Percentiles rank a stretch among this genome's conserved stretches.
phyloP scores from a whole-genome alignment of 1,140 invertebrate species.

The Brachionus asplanchnoidis region DNA sequence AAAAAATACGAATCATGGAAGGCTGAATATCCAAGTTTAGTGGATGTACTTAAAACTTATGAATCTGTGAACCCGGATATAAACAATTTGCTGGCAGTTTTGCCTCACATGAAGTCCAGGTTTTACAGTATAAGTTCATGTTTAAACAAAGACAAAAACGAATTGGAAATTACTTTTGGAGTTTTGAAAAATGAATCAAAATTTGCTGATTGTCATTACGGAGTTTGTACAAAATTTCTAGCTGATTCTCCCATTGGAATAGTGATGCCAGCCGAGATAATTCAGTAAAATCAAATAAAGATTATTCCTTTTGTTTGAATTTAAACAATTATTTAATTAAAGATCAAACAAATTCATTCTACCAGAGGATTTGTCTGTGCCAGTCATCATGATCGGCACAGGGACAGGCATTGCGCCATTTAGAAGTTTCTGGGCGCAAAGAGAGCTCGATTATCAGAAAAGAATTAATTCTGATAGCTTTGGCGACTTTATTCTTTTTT shows the following conservation, averaged over 20 bases:
- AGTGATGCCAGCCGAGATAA: conserved; percentile 63
- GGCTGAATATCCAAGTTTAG: conserved; percentile 81
- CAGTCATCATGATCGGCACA: conserved; percentile 21
- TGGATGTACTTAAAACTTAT: conserved; percentile 89
- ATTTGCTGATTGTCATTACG: conserved; percentile 70
- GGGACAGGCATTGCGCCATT: conserved; percentile 38
- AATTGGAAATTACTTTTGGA: conserved; percentile 81
- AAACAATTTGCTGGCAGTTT: conserved; percentile 72
- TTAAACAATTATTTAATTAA: conserved; percentile 45
- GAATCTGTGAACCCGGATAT: conserved; percentile 78
- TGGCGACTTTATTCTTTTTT: conserved; percentile 80
- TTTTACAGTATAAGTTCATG: conserved; percentile 92
- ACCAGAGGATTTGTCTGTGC: not conserved
- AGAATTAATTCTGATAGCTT: conserved; percentile 48
- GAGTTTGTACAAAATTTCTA: conserved; percentile 88
- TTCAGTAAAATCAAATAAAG: conserved; percentile 72
- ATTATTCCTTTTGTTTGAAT: conserved; percentile 50
- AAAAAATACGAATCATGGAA: conserved; percentile 78
- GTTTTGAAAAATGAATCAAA: conserved; percentile 79
- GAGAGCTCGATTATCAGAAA: not conserved
- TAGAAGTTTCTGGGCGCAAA: conserved; percentile 5
- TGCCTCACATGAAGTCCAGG: conserved; percentile 79
- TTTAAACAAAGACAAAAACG: conserved; percentile 64
- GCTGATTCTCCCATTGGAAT: conserved; percentile 52
- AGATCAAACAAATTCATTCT: conserved; percentile 45